Evolutionary conservation across 1,140 invertebrate genomes (phyloP).

Genomic region (Vanessa tameamea): DNA sequence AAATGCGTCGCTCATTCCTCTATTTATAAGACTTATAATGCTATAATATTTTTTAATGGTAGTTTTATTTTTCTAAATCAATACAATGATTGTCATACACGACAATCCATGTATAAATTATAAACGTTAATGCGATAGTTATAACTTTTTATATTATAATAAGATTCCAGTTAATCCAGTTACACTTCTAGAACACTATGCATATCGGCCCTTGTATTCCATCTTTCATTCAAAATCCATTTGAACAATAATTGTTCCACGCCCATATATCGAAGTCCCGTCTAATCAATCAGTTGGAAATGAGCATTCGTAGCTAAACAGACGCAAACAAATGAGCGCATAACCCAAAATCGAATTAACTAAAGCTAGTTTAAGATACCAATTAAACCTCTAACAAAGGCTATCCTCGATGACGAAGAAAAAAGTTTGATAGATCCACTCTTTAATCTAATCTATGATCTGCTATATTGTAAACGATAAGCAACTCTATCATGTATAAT

Average conservation of each 20-base stretch:
- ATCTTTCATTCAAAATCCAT: constrained; percentile 11
- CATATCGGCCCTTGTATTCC: background rate
- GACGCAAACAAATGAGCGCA: constrained; percentile 71
- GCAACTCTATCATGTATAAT: constrained; percentile 30
- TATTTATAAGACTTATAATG: no score
- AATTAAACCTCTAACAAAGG: constrained; percentile 78
- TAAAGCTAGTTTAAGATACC: constrained; percentile 74
- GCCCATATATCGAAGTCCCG: constrained; percentile 30
- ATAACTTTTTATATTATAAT: background rate
- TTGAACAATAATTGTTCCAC: constrained; percentile 35
- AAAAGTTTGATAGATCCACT: constrained; percentile 79
- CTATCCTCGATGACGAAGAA: constrained; percentile 75
- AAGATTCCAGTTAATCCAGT: background rate
- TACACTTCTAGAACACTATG: background rate
- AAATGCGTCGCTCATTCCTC: no score
- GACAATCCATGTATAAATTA: no score
- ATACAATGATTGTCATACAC: no score
- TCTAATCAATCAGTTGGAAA: constrained; percentile 77
- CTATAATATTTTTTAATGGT: no score
- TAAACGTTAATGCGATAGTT: no score
- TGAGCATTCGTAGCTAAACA: constrained; percentile 65
- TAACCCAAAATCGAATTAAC: constrained; percentile 76
- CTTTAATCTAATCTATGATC: constrained; percentile 76
- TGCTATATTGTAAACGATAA: constrained; percentile 27
- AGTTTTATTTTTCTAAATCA: no score